These are phyloP conservation scores for Platysteira castanea DNA, from an alignment of 2,113 vertebrate species.

Conservation along the genomic window DNA sequence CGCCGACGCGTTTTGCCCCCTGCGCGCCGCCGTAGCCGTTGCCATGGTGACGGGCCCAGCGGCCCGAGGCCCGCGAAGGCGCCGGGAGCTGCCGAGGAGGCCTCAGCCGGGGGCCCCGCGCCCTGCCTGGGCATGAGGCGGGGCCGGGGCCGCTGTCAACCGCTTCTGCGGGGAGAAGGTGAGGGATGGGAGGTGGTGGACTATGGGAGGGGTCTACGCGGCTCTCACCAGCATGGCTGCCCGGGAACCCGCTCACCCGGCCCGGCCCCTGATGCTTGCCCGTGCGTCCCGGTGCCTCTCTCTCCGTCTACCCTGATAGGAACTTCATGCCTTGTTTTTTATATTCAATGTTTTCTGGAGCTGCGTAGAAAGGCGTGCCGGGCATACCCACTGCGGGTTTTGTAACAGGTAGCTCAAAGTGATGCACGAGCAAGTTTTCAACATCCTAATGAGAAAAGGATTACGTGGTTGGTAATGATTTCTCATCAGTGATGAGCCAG, in stretches of 20 bases:
- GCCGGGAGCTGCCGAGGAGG: neutral
- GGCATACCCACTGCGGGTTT: neutral
- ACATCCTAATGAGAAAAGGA: neutral
- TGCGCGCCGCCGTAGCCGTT: slow-evolving; percentile 10
- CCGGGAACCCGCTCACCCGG: neutral
- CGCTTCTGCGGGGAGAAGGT: slow-evolving; percentile 34
- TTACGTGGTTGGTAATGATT: neutral
- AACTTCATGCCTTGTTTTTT: neutral
- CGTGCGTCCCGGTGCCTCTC: neutral
- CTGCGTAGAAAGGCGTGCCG: neutral
- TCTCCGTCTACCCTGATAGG: no score
- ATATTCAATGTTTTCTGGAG: neutral
- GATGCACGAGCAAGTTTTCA: neutral
- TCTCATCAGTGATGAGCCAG: neutral
- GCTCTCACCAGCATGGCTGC: no score
- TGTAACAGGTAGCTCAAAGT: neutral
- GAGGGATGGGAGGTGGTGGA: neutral
- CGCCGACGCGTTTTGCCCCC: neutral
- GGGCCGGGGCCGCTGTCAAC: neutral
- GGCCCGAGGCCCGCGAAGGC: neutral
- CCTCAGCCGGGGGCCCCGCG: neutral
- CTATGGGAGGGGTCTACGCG: neutral
- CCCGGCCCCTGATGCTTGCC: neutral
- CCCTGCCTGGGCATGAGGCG: slow-evolving; percentile 11
- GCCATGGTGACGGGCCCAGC: neutral